Conservation (phyloP, 1,140 invertebrate species). For the Brachystomella parvula region DNA sequence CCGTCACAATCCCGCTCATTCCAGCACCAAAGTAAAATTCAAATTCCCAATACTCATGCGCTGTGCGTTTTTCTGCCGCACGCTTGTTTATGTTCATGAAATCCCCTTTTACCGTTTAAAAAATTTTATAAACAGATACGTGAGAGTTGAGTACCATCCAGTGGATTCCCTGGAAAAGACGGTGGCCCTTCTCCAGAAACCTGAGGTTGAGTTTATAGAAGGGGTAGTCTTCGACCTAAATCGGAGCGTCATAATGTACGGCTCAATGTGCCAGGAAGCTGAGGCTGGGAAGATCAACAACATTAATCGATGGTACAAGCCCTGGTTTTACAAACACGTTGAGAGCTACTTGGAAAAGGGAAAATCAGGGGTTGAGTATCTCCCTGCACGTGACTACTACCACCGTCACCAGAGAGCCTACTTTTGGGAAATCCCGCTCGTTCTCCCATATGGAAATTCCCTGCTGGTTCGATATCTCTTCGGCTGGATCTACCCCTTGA, state of each 20-base stretch:
- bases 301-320: slow-evolving; percentile 3
- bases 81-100: background rate
- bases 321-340: slow-evolving; percentile 4
- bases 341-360: background rate
- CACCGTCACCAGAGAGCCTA: slow-evolving; percentile 68
- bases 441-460: background rate
- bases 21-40: background rate
- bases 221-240: background rate
- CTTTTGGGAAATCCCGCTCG: slow-evolving; percentile 53
- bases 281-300: background rate
- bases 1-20: background rate
- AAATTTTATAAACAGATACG: too few species aligned
- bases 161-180: background rate
- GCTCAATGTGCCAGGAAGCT: background rate
- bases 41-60: too few species aligned
- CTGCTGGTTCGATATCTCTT: background rate
- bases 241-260: background rate
- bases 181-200: background rate
- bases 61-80: background rate
- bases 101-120: too few species aligned
- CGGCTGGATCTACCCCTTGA: slow-evolving; percentile 9
- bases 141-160: background rate
- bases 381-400: slow-evolving; percentile 70
- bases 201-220: background rate
- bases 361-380: slow-evolving; percentile 50